Percentiles rank a stretch among this genome's conserved stretches.
phyloP scores from a whole-genome alignment of 2,113 vertebrate species.

The Ibidorhyncha struthersii region DNA sequence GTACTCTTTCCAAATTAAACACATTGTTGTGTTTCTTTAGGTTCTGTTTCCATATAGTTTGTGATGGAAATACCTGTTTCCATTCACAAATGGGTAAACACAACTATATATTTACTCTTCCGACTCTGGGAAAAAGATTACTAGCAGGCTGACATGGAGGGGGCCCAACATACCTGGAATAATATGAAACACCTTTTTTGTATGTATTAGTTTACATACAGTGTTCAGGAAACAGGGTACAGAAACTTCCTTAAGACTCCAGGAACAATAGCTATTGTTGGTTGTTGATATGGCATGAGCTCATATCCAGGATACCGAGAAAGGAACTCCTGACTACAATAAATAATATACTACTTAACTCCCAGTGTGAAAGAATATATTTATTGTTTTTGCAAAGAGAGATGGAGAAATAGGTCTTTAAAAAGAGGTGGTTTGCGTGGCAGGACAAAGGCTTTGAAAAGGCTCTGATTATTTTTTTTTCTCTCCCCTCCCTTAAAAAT shows the following conservation, averaged over 20 bases:
- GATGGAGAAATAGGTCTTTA: neutral
- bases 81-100: neutral
- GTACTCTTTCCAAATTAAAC: neutral
- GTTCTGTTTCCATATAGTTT: neutral
- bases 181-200: conserved; percentile 71
- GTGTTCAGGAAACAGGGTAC: conserved; percentile 76
- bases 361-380: conserved; percentile 43
- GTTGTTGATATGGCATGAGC: conserved; percentile 74
- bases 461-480: neutral
- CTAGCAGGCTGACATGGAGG: conserved; percentile 19
- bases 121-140: conserved; percentile 48
- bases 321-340: conserved; percentile 64
- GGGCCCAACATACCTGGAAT: conserved; percentile 64
- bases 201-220: conserved; percentile 71
- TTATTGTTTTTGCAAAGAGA: conserved; percentile 29
- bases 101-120: neutral
- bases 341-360: conserved; percentile 77
- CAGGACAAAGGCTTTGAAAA: neutral
- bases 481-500: neutral
- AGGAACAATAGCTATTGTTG: conserved; percentile 85
- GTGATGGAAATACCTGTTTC: neutral
- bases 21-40: neutral
- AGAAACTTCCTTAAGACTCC: conserved; percentile 78
- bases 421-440: neutral
- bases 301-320: conserved; percentile 77